These are phyloP conservation scores for Coptotermes formosanus DNA, from an alignment of 1,140 invertebrate species.

Conservation along the genomic window DNA sequence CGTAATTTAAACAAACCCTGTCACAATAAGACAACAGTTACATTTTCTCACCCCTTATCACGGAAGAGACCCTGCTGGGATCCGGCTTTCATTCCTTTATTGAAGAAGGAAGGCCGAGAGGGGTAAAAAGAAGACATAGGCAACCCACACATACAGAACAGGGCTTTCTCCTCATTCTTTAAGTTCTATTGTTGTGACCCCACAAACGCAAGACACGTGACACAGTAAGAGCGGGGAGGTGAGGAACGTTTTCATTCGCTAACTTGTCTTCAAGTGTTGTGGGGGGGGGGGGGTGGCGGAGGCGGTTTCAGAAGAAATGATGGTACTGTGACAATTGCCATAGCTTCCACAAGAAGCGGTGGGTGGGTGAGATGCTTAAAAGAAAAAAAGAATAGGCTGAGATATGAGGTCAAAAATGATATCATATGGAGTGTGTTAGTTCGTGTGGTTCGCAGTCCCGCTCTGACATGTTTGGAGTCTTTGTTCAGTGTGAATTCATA, in stretches of 20 bases:
- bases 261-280: background rate
- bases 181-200: conserved; percentile 14
- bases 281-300: background rate
- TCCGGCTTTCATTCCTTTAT: background rate
- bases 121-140: background rate
- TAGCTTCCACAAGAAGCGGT: background rate
- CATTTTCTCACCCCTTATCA: conserved; percentile 10
- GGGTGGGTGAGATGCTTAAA: background rate
- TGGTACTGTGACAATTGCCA: background rate
- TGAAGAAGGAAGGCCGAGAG: background rate
- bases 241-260: conserved; percentile 15
- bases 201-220: conserved; percentile 13
- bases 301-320: background rate
- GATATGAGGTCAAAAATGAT: conserved; percentile 16
- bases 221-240: background rate
- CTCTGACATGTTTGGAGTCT: conserved; percentile 5
- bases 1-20: background rate
- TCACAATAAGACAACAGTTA: background rate
- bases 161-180: conserved; percentile 4
- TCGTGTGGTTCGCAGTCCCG: background rate
- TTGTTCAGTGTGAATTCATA: conserved; percentile 3
- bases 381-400: background rate
- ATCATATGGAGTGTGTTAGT: conserved; percentile 16
- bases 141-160: background rate
- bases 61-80: background rate